Conservation (phyloP, 2,113 vertebrate species). For the Eptesicus fuscus region DNA sequence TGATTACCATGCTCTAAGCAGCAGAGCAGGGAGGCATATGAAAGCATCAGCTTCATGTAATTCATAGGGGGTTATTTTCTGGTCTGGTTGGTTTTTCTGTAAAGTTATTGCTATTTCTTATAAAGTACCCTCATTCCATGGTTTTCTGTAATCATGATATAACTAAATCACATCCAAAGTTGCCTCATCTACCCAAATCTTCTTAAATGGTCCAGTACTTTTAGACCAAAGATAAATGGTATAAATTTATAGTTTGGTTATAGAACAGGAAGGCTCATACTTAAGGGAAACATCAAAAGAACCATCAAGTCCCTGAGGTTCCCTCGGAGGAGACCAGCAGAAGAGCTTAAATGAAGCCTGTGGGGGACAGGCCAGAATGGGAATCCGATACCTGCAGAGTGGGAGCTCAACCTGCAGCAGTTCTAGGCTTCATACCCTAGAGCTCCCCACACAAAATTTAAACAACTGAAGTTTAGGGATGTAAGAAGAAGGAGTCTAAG, state of each 20-base stretch:
- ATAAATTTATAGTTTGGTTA: not conserved
- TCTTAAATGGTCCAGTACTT: not conserved
- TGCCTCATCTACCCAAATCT: not conserved
- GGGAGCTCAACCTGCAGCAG: not conserved
- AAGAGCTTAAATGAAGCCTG: not conserved
- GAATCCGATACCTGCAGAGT: not conserved
- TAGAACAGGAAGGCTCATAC: not conserved
- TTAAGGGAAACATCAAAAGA: not conserved
- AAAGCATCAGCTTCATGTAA: not conserved
- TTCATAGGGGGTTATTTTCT: not conserved
- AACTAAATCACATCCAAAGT: not conserved
- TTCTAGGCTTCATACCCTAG: not conserved
- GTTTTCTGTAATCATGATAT: not conserved
- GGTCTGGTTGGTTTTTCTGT: not conserved
- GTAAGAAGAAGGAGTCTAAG: not conserved
- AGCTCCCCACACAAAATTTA: not conserved
- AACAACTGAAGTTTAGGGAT: not conserved
- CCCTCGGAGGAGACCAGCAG: not conserved
- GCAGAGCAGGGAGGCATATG: not conserved
- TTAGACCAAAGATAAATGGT: not conserved
- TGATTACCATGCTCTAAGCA: not conserved
- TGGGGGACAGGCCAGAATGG: not conserved
- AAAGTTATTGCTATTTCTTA: not conserved
- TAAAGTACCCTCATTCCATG: not conserved
- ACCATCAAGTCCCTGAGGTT: not conserved